Evolutionary conservation across 2,113 vertebrate species (phyloP), one percentile per base, ranked within the genome.

Genomic region (Takifugu bimaculatus): DNA sequence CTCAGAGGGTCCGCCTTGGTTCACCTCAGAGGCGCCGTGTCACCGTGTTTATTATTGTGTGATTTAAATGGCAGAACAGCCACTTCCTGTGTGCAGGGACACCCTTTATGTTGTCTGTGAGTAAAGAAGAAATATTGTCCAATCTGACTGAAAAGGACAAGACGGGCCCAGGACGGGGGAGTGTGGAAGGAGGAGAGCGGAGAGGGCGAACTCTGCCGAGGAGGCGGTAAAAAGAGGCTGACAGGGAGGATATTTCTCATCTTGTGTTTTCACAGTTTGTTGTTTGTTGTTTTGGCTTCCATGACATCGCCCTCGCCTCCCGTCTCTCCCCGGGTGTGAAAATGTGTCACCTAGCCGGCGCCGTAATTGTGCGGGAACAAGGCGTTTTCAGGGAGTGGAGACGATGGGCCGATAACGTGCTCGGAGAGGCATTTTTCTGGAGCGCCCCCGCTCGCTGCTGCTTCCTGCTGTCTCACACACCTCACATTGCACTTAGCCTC

Each of bases 351-450:
- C 55, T 62, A 28, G 50, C 43, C 76, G 68, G 68, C 69, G 79
- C 72, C 60, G 68, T 79, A 82, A 79, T 79, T 69, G 72, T 51
- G 28, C 64, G 26, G 50, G 51, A 58, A 77, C 70, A 74, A 81
- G 71, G 77, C 70, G 78, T 81, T 83, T 80, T 70, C 67, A 70
- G 67, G 60, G 64, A 68, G 50, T 62, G 43, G 25, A 60, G 68
- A 45, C 75, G 80, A 83, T 79, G 64, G 68, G 63, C 63, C 65
- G 81, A 84, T 81, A 87, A 84, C 75, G 59, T 60, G 57, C 60
- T 70, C 68, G 59, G 56, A 60, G 52, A 74, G 52, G 70, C 65
- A 80, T 81, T 82, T 79, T 68, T 59, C 63, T 56, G 67, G 39
- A 26, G 71, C 67, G 64, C 57, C 78, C 35, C 72, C 49, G 14